phyloP scores from a whole-genome alignment of 2,797 vertebrate species.

The Esox masquinongy region DNA sequence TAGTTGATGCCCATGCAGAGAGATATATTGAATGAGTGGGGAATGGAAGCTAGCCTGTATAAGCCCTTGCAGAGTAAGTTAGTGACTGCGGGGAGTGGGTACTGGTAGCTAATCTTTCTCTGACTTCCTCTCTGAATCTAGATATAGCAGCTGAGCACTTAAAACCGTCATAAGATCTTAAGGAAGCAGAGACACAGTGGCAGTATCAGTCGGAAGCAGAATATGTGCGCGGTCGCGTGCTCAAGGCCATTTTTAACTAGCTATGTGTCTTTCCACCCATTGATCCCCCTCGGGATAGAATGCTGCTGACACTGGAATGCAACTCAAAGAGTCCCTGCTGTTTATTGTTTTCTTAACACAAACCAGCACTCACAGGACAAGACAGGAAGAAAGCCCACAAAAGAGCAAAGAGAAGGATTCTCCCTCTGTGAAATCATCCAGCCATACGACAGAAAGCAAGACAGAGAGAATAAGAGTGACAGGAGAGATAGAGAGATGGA shows the following conservation, averaged over 20 bases:
- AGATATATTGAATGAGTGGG: neutral
- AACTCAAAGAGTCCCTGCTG: neutral
- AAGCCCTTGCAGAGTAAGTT: neutral
- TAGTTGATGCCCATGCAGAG: neutral
- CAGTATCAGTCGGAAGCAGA: neutral
- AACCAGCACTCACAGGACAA: neutral
- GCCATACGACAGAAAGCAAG: no score
- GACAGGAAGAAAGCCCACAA: neutral
- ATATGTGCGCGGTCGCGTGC: neutral
- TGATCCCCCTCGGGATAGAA: neutral
- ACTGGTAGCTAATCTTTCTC: neutral
- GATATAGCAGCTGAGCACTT: conserved; percentile 2
- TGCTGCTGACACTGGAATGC: neutral
- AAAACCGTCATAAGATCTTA: neutral
- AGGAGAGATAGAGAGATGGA: no score
- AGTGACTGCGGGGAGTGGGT: neutral
- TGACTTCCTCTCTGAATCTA: neutral
- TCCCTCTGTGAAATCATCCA: neutral
- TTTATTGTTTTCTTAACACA: conserved; percentile 1
- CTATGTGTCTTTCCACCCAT: neutral
- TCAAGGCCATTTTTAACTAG: neutral
- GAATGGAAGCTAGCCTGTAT: neutral
- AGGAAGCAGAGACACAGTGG: neutral
- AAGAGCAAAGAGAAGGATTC: neutral
- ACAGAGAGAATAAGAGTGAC: no score